These are phyloP conservation scores for Oryzias javanicus DNA, from an alignment of 2,113 vertebrate species.

Conservation along the genomic window DNA sequence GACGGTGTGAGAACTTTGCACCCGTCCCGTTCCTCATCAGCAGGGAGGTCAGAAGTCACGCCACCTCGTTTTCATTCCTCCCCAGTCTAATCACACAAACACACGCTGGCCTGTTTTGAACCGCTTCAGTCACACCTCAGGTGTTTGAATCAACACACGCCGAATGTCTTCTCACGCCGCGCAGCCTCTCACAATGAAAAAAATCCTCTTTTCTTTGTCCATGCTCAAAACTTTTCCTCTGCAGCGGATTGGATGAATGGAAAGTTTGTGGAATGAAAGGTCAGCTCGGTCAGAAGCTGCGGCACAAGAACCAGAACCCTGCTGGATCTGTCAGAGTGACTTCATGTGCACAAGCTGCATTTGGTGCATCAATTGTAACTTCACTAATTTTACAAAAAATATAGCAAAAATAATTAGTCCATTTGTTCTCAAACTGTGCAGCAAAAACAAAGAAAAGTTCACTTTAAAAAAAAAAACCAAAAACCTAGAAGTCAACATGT, in stretches of 20 bases:
- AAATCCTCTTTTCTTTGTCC: background rate
- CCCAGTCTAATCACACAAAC: background rate
- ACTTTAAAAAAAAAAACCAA: too few relatives aligned
- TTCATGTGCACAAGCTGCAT: too few relatives aligned
- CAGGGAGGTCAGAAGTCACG: conserved; percentile 39
- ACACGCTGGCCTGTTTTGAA: background rate
- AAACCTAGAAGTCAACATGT: background rate
- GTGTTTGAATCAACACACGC: conserved; percentile 9
- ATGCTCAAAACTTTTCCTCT: background rate
- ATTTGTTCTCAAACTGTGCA: too few relatives aligned
- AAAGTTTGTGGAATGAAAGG: background rate
- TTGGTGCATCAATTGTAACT: too few relatives aligned
- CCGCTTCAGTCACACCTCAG: conserved; percentile 13
- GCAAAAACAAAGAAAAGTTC: too few relatives aligned
- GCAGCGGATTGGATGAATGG: background rate
- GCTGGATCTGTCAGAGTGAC: too few relatives aligned
- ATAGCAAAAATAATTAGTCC: too few relatives aligned
- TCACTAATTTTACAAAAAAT: too few relatives aligned
- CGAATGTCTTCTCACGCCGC: conserved; percentile 24
- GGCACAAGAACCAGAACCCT: too few relatives aligned
- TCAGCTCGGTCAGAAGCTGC: background rate
- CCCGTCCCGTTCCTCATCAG: conserved; percentile 27
- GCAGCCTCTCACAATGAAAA: background rate
- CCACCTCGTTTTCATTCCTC: conserved; percentile 29
- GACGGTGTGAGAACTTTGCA: conserved; percentile 54